phyloP scores from a whole-genome alignment of 2,888 invertebrate genomes.

The Entomobrya multifasciata region DNA sequence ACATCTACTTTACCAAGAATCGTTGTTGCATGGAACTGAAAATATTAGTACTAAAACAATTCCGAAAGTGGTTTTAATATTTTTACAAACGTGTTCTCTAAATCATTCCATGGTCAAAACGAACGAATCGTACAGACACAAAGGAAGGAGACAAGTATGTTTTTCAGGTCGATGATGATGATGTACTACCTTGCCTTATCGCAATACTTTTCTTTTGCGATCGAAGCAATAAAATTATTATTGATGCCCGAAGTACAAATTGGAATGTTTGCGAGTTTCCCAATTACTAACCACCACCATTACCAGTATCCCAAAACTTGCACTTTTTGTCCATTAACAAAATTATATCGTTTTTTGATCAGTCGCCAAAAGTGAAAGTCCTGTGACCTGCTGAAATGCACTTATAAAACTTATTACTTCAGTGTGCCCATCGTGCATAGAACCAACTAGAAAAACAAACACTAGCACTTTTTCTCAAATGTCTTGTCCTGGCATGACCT shows the following conservation, averaged over 20 bases:
- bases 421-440: too few relatives aligned
- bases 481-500: neutral
- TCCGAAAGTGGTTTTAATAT: too few relatives aligned
- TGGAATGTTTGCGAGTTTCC: neutral
- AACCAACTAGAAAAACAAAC: too few relatives aligned
- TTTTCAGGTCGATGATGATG: neutral
- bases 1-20: too few relatives aligned
- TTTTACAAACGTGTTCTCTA: too few relatives aligned
- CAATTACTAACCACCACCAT: neutral
- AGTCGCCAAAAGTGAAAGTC: slow-evolving; percentile 36
- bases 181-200: neutral
- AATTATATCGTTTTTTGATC: slow-evolving; percentile 42
- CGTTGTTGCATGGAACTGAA: too few relatives aligned
- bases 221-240: neutral
- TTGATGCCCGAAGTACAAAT: neutral
- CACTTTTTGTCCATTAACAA: slow-evolving; percentile 21
- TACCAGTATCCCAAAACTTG: slow-evolving; percentile 1
- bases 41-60: too few relatives aligned
- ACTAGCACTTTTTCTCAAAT: neutral
- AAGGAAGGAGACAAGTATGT: neutral
- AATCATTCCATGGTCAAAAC: too few relatives aligned
- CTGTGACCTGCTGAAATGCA: neutral
- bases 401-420: slow-evolving; percentile 1
- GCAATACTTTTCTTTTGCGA: too few relatives aligned
- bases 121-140: neutral